Evolutionary conservation across 2,113 vertebrate species (phyloP), one percentile per base, ranked within the genome.

Genomic region (Carlito syrichta): DNA sequence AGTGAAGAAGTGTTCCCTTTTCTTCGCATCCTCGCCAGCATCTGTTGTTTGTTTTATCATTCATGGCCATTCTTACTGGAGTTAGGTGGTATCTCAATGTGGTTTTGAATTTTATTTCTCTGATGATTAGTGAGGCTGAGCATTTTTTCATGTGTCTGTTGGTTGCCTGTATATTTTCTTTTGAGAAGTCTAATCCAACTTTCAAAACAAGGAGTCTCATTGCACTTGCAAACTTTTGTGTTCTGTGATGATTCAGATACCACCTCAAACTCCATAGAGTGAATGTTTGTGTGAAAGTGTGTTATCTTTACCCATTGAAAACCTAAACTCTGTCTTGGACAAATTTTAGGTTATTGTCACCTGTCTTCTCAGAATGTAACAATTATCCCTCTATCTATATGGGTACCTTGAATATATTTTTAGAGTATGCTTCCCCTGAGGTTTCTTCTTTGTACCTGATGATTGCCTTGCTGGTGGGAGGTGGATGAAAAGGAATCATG

Each of bases 271-370:
- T 58, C 50, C n/a, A 6, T 13, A 40, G 52, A 94, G 30, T 60
- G 62, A 56, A 32, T 35, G 30, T 86, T 54, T 85, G 40, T 54
- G n/a, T 54, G 7, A 48, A 12, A 79, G 19, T 40, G 30, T 73
- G 71, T 66, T 79, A 89, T 78, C 68, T 68, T 73, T 62, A 54
- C 62, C 43, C 76, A 78, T 0, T 63, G 60, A 66, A 95, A 76
- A 38, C 48, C 79, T 91, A 91, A 88, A 91, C 79, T 79, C 78
- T 79, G 54, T 73, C 94, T 97, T 87, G 73, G 78, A 94, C 91
- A 89, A 95, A 97, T 89, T 97, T 92, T 95, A 97, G 96, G 97
- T 95, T 93, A 96, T 96, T 95, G 95, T 97, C 96, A 96, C 97
- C 92, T 97, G 91, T 96, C 89, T 94, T 58, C 84, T 66, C 85